Percentiles rank a stretch among this genome's conserved stretches.
phyloP scores from a whole-genome alignment of 2,797 vertebrate species.

The Chaetodon trifasciatus region DNA sequence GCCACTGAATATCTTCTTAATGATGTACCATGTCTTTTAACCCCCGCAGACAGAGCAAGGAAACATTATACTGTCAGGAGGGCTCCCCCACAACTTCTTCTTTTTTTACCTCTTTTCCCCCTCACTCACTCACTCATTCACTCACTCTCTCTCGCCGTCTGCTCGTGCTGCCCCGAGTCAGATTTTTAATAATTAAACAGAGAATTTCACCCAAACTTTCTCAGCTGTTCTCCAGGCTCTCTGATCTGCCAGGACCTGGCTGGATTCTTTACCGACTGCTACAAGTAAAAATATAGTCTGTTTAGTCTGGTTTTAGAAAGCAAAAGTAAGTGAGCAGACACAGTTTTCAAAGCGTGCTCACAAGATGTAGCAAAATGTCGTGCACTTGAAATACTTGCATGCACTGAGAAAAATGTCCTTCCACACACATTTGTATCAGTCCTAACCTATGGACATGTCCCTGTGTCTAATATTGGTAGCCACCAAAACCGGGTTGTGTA shows the following conservation, averaged over 20 bases:
- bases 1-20: constrained; percentile 79
- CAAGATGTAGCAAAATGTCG: constrained; percentile 9
- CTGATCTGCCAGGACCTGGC: constrained; percentile 39
- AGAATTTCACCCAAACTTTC: constrained; percentile 69
- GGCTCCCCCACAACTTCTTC: constrained; percentile 43
- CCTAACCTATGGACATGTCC: background rate
- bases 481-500: background rate
- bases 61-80: constrained; percentile 70
- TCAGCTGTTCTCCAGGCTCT: constrained; percentile 51
- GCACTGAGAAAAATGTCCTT: background rate
- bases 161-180: constrained; percentile 56
- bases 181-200: constrained; percentile 79
- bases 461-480: background rate
- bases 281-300: constrained; percentile 13
- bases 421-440: constrained; percentile 3
- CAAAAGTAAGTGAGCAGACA: background rate
- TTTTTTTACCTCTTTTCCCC: background rate
- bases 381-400: background rate
- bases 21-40: constrained; percentile 80
- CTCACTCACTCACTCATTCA: background rate
- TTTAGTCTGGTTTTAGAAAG: constrained; percentile 41
- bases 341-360: constrained; percentile 11
- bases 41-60: constrained; percentile 76
- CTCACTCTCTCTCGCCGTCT: constrained; percentile 30
- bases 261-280: background rate